A percentile compares a stretch with the other conserved stretches of the same genome.
phyloP scores from a whole-genome alignment of 2,797 vertebrate species.

The Tapera naevia region DNA sequence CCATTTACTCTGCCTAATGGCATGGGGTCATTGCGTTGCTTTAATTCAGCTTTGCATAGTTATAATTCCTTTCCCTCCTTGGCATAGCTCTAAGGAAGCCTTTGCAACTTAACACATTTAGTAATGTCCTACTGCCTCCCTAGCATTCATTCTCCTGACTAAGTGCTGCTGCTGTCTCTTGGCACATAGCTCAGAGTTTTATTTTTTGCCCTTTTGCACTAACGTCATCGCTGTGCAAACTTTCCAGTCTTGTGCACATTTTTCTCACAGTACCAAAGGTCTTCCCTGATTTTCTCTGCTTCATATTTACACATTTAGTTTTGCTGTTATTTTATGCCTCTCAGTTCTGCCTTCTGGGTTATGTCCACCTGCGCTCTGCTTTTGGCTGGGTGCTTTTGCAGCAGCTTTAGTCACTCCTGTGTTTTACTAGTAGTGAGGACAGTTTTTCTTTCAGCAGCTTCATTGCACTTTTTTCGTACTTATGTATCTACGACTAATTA shows the following conservation, averaged over 20 bases:
- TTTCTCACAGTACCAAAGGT: conserved; percentile 34
- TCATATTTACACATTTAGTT: neutral
- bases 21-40: neutral
- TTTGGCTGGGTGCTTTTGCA: neutral
- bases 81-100: conserved; percentile 10
- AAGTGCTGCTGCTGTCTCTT: conserved; percentile 24
- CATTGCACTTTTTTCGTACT: neutral
- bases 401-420: neutral
- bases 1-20: conserved; percentile 23
- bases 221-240: neutral
- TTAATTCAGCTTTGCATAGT: conserved; percentile 14
- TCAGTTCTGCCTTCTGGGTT: neutral
- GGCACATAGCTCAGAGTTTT: conserved; percentile 12
- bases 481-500: conserved; percentile 3
- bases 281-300: neutral
- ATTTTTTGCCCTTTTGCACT: conserved; percentile 43
- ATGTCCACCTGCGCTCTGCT: neutral
- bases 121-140: neutral
- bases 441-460: conserved; percentile 35
- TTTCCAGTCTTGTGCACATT: neutral
- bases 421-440: neutral
- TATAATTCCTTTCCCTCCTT: conserved; percentile 40
- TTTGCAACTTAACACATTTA: conserved; percentile 25
- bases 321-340: neutral
- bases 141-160: conserved; percentile 3